Percentiles rank a stretch among this genome's conserved stretches.
Conservation (phyloP, 2,888 invertebrate genomes). For the Acanthoscelides obtectus region DNA sequence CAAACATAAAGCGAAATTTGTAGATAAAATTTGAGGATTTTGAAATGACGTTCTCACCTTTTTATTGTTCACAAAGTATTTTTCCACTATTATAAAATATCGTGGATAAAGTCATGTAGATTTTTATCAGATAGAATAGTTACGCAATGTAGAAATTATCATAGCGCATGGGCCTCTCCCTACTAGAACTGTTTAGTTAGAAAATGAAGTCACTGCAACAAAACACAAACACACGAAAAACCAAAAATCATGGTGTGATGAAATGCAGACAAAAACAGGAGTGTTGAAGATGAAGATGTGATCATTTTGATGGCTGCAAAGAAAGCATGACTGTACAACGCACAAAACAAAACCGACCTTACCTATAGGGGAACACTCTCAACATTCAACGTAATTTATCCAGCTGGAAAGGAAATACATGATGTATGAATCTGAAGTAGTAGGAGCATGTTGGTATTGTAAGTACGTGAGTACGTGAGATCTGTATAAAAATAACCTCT, state of each 20-base stretch:
- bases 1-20: too few species aligned
- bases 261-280: background rate
- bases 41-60: too few species aligned
- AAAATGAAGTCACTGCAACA: background rate
- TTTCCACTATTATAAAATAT: too few species aligned
- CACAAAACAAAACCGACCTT: slow-evolving; percentile 18
- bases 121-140: too few species aligned
- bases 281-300: background rate
- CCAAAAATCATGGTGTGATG: background rate
- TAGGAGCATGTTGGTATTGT: too few species aligned
- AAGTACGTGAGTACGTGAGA: too few species aligned
- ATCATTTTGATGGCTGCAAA: slow-evolving; percentile 15
- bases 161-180: slow-evolving; percentile 36
- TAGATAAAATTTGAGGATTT: too few species aligned
- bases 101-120: too few species aligned
- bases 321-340: slow-evolving; percentile 22
- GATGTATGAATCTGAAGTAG: background rate
- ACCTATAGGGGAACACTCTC: slow-evolving; percentile 13
- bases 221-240: slow-evolving; percentile 2
- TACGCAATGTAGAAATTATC: background rate
- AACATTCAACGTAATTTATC: background rate
- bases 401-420: background rate
- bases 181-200: slow-evolving; percentile 4
- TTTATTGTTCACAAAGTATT: too few species aligned
- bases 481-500: too few species aligned